Evolutionary conservation across 1,140 invertebrate species (phyloP).

Genomic region (Lepeophtheirus salmonis): DNA sequence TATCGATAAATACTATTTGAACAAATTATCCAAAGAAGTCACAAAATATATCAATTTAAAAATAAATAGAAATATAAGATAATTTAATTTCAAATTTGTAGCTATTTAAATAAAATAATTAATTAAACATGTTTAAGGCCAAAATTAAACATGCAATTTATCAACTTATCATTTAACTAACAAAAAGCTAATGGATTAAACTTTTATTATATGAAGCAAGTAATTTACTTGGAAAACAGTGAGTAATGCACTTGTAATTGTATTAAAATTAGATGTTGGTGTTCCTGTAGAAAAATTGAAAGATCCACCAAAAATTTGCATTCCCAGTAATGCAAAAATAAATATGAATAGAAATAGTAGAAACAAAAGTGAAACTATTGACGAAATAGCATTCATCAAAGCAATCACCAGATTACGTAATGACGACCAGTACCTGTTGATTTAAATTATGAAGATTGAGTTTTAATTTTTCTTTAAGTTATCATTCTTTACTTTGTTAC

Average conservation of each 20-base stretch:
- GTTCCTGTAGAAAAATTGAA: conserved; percentile 90
- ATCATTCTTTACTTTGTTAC: conserved; percentile 44
- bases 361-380: conserved; percentile 98
- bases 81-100: too few species aligned
- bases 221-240: conserved; percentile 86
- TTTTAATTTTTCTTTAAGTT: not conserved
- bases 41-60: conserved; percentile 2
- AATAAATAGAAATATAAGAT: too few species aligned
- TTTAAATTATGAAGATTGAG: conserved; percentile 12
- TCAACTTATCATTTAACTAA: too few species aligned
- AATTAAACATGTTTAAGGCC: too few species aligned
- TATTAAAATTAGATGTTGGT: conserved; percentile 96
- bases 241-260: conserved; percentile 93
- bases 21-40: not conserved
- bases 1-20: not conserved
- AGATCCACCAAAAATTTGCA: conserved; percentile 92
- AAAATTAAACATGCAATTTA: too few species aligned
- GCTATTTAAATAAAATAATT: too few species aligned
- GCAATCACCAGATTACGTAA: conserved; percentile 96
- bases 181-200: too few species aligned
- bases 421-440: conserved; percentile 94
- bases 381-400: conserved; percentile 96
- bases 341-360: conserved; percentile 47
- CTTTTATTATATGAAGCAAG: too few species aligned
- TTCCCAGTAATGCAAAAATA: conserved; percentile 6